phyloP scores from a whole-genome alignment of 2,113 vertebrate genomes.

The Hypocryptadius cinnamomeus region DNA sequence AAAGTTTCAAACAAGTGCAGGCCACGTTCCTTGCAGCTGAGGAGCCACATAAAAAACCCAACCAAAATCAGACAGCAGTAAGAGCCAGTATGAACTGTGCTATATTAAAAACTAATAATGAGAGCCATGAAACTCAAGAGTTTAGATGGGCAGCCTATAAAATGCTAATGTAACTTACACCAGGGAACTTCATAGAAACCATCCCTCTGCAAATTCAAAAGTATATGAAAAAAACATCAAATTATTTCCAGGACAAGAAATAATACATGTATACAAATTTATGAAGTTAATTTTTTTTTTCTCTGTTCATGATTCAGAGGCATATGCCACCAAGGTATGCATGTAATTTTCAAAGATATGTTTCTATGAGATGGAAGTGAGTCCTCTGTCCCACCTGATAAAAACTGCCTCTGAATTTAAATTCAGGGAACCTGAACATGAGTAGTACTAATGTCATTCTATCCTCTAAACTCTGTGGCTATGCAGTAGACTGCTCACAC shows the following conservation, averaged over 20 bases:
- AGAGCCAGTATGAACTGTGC: neutral
- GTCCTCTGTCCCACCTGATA: neutral
- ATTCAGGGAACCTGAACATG: neutral
- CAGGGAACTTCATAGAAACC: neutral
- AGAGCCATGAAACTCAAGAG: neutral
- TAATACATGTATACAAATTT: neutral
- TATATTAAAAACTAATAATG: constrained; percentile 7
- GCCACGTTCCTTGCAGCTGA: neutral
- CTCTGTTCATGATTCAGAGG: neutral
- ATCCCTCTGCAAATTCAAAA: neutral
- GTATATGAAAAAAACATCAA: neutral
- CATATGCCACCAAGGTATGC: neutral
- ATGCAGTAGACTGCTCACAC: neutral
- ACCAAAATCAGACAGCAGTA: neutral
- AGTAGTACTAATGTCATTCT: neutral
- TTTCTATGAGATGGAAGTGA: neutral
- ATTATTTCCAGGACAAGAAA: neutral
- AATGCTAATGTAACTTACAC: neutral
- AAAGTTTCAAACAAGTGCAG: neutral
- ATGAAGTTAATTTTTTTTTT: neutral
- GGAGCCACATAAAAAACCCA: neutral
- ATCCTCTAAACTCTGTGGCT: neutral
- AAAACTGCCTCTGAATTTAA: neutral
- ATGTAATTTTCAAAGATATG: neutral
- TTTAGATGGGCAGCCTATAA: neutral